Conservation (phyloP, 2,888 invertebrate species). For the Eristalinus aeneus region DNA sequence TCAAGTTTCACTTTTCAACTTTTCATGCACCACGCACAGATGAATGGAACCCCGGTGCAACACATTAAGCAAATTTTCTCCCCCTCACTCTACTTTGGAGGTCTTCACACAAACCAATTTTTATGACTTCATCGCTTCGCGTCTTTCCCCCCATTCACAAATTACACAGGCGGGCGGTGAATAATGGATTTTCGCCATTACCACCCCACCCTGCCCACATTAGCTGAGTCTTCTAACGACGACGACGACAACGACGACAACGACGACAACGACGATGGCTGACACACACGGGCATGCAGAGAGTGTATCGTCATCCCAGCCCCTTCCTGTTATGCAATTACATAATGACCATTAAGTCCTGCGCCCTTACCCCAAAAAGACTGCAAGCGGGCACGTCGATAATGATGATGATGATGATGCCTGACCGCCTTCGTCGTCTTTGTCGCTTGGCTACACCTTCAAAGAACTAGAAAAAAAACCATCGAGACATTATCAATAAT, state of each 20-base stretch:
- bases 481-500: conserved; percentile 55
- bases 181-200: conserved; percentile 16
- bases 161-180: conserved; percentile 58
- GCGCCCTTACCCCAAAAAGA: background rate
- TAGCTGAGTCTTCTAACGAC: conserved; percentile 33
- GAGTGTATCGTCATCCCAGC: background rate
- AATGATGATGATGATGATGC: background rate
- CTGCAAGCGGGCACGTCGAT: background rate
- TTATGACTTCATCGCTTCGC: conserved; percentile 61
- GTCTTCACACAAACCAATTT: conserved; percentile 51
- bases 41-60: background rate
- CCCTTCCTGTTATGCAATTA: conserved; percentile 55
- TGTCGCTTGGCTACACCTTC: background rate
- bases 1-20: background rate
- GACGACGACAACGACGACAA: background rate
- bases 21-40: background rate
- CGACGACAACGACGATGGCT: conserved; percentile 1
- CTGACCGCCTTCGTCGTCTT: background rate
- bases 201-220: conserved; percentile 19
- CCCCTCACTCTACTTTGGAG: conserved; percentile 8
- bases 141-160: conserved; percentile 32
- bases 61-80: background rate
- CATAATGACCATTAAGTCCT: conserved; percentile 57
- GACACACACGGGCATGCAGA: background rate
- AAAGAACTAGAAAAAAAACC: conserved; percentile 10